Evolutionary conservation across 2,888 invertebrate genomes (phyloP).

Genomic region (Drymonia ruficornis): DNA sequence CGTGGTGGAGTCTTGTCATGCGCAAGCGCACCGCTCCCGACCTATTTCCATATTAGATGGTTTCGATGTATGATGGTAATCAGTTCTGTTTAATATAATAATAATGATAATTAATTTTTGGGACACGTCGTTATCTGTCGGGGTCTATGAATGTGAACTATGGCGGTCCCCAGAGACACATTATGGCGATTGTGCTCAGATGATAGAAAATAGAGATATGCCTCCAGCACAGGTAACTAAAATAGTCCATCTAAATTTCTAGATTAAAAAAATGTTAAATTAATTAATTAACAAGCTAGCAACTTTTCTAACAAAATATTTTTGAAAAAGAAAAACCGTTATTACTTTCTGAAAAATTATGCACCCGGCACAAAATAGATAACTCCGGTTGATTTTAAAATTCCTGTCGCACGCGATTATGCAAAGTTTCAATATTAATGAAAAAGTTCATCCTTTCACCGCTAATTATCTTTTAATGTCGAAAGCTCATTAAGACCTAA

Average conservation of each 20-base stretch:
- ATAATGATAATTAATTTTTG: background rate
- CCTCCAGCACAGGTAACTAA: too few relatives aligned
- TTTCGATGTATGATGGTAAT: constrained; percentile 13
- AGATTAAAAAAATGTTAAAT: too few relatives aligned
- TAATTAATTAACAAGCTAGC: too few relatives aligned
- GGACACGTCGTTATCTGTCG: constrained; percentile 1
- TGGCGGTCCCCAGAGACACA: background rate
- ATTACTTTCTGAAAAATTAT: too few relatives aligned
- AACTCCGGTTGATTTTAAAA: too few relatives aligned
- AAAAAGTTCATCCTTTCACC: background rate
- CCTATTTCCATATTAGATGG: constrained; percentile 15
- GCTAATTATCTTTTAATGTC: constrained; percentile 3
- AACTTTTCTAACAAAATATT: too few relatives aligned
- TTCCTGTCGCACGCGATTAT: too few relatives aligned
- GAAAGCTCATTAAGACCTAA: constrained; percentile 3
- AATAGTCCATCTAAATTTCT: too few relatives aligned
- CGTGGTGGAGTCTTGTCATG: background rate
- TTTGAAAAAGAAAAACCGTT: too few relatives aligned
- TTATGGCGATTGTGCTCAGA: too few relatives aligned
- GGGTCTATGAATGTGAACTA: background rate
- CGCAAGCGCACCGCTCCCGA: constrained; percentile 11
- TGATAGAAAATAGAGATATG: too few relatives aligned
- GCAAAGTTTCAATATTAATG: background rate
- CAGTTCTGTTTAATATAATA: constrained; percentile 1
- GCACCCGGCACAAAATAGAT: too few relatives aligned